Conservation (phyloP, 37 sponge, comb jelly and placozoan genomes). For the Diacarnus erythraeanus region DNA sequence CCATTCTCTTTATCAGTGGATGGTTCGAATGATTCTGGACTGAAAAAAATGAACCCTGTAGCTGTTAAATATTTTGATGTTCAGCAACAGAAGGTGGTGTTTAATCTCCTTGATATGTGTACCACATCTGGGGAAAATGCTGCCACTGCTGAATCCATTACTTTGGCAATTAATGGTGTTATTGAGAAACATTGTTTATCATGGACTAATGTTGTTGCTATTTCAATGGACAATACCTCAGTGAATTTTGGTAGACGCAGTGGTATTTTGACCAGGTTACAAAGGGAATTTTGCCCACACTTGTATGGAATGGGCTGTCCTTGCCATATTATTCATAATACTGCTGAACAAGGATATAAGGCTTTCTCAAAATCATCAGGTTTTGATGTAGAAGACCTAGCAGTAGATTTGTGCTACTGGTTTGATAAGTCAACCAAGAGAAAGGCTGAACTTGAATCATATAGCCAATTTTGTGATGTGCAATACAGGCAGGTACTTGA, state of each 20-base stretch:
- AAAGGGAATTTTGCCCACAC: neutral
- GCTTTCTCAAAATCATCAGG: neutral
- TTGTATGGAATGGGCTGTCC: neutral
- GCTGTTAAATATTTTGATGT: neutral
- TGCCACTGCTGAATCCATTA: neutral
- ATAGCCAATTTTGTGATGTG: too few relatives aligned
- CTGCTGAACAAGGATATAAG: slow-evolving; percentile 9
- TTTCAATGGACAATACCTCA: neutral
- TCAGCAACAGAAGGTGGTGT: neutral
- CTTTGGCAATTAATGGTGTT: neutral
- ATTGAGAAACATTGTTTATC: neutral
- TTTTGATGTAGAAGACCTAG: too few relatives aligned
- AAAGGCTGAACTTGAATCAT: neutral
- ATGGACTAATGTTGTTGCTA: neutral
- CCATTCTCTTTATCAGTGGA: neutral
- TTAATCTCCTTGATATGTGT: neutral
- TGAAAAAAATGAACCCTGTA: neutral
- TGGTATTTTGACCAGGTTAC: neutral
- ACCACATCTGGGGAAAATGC: neutral
- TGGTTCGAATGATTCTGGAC: neutral
- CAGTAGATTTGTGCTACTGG: slow-evolving; percentile 9
- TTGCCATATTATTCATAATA: neutral
- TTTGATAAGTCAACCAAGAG: slow-evolving; percentile 4
- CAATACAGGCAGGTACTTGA: too few relatives aligned
- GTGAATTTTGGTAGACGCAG: neutral